phyloP scores from a whole-genome alignment of 1,140 invertebrate species.

The Cherax quadricarinatus region DNA sequence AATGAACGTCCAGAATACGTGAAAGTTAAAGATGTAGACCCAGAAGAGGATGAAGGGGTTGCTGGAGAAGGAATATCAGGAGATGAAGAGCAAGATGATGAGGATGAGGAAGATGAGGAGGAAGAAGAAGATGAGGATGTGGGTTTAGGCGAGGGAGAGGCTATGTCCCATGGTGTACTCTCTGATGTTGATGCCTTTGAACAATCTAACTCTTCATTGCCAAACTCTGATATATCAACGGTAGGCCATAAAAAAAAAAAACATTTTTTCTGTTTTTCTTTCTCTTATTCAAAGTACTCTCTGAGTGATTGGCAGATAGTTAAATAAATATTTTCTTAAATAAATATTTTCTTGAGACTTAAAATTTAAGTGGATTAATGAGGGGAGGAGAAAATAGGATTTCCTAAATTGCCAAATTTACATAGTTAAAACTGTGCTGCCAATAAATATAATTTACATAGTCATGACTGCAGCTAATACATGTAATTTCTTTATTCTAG shows the following conservation, averaged over 20 bases:
- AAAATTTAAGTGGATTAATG: no score
- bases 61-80: slow-evolving; percentile 46
- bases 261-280: no score
- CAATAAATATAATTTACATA: no score
- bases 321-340: no score
- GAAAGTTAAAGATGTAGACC: slow-evolving; percentile 34
- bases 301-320: no score
- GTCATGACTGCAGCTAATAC: no score
- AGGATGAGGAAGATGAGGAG: slow-evolving; percentile 65
- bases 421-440: no score
- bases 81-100: slow-evolving; percentile 47
- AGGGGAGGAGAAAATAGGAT: no score
- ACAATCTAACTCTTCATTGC: slow-evolving; percentile 65
- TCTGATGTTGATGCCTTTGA: slow-evolving; percentile 63
- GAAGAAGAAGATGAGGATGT: slow-evolving; percentile 66
- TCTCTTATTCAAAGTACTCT: no score
- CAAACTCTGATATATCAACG: slow-evolving; percentile 69
- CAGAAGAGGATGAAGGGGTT: slow-evolving; percentile 46
- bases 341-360: no score
- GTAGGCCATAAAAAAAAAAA: slow-evolving; percentile 14
- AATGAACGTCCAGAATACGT: slow-evolving; percentile 32
- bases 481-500: slow-evolving; percentile 32
- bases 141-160: slow-evolving; percentile 40
- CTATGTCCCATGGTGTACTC: slow-evolving; percentile 38
- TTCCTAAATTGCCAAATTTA: no score